Base-by-base conservation (phyloP, 23 tunicate species). In the Ascidia mentula region DNA sequence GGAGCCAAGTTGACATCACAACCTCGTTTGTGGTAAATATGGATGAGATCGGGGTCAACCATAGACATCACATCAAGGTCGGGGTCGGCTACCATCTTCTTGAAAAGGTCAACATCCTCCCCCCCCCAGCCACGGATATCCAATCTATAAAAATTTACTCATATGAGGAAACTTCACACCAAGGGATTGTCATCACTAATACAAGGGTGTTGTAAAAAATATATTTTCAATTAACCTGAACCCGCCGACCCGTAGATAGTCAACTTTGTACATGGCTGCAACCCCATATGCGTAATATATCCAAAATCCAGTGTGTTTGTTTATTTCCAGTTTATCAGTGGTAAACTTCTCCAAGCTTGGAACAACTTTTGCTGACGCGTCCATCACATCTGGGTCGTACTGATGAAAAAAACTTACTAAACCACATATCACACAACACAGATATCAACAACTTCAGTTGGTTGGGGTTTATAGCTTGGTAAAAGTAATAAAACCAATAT, bases 71-170 rank as follows among this genome's bases (percentile, higher is more conserved):
- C 98, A 37, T 87, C 88, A 22, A 92, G 79, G 35, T 75, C 79
- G 0, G 83, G 71, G 72, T 84, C 80, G 31, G 86, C 86, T 5
- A 91, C 80, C 84, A 92, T 72, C 75, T 87, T 87, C 59, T 92
- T 83, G 77, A 84, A 92, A 8, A 92, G 45, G 39, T 92, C 88
- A 9, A 92, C 98, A 42, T 92, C 98, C 38, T 92, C 98, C 0
- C 98, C 98, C 12, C 98, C 98, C 98, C 98, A 92, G 2, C 98
- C 98, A 36, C 36, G 59, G 73, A 92, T 92, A 34, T 92, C 97
- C 65, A 91, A 72, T 32, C 88, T 86, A 53, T 3, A 9, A 53
- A 20, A 20, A 42, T 42, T 42, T n/a, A n/a, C n/a, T n/a, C n/a
- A n/a, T n/a, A n/a, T n/a, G n/a, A n/a, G n/a, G n/a, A n/a, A n/a